phyloP scores from a whole-genome alignment of 2,113 vertebrate species.

The Peromyscus leucopus region DNA sequence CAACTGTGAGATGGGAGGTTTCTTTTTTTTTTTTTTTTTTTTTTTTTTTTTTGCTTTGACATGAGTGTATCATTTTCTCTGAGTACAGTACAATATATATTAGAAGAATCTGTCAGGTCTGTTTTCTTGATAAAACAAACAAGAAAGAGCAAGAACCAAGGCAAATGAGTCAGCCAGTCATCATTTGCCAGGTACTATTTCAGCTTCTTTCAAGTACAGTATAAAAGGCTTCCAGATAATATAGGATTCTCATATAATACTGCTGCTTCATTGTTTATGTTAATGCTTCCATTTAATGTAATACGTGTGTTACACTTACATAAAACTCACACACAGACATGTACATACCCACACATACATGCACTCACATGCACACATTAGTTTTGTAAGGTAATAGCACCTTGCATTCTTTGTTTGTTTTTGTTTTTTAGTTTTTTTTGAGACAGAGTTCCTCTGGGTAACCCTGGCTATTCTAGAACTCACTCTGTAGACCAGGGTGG shows the following conservation, averaged over 20 bases:
- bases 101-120: constrained; percentile 33
- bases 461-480: neutral
- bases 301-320: neutral
- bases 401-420: neutral
- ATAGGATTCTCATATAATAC: neutral
- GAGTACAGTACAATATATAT: constrained; percentile 18
- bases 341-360: neutral
- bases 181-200: neutral
- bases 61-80: constrained; percentile 66
- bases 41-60: constrained; percentile 65
- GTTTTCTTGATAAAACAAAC: constrained; percentile 48
- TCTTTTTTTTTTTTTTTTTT: constrained; percentile 21
- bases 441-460: neutral
- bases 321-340: neutral
- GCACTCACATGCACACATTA: neutral
- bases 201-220: constrained; percentile 1
- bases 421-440: neutral
- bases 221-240: neutral
- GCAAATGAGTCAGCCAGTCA: constrained; percentile 33
- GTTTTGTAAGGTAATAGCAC: neutral
- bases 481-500: neutral
- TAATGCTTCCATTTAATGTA: neutral
- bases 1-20: constrained; percentile 44
- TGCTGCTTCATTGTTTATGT: neutral
- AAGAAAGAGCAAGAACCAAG: constrained; percentile 47